Conservation (phyloP, 2,113 vertebrate species). For the Sorex araneus region DNA sequence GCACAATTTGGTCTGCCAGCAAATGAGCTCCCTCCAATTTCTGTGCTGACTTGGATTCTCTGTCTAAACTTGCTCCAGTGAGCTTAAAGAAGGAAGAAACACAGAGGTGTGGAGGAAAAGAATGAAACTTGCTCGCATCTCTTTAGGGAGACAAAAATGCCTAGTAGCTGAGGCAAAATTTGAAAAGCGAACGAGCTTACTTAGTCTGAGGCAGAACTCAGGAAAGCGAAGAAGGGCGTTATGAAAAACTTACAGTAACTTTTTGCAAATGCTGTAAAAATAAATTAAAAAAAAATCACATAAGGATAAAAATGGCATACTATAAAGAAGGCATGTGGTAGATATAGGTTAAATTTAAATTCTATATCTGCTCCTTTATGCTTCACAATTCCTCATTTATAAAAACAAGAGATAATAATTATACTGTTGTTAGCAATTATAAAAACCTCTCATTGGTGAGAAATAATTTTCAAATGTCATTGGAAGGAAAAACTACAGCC, state of each 20-base stretch:
- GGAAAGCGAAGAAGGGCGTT: neutral
- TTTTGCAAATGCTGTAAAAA: neutral
- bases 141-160: neutral
- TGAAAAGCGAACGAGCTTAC: neutral
- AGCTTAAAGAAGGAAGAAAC: neutral
- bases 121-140: neutral
- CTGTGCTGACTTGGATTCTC: neutral
- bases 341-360: neutral
- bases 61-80: neutral
- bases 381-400: neutral
- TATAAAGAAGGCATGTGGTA: neutral
- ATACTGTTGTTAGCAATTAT: neutral
- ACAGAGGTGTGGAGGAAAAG: neutral
- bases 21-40: neutral
- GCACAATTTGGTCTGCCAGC: neutral
- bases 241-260: neutral
- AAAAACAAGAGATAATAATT: neutral
- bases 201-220: neutral
- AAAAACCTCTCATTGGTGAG: neutral
- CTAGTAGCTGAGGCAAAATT: neutral
- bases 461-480: slow-evolving; percentile 11
- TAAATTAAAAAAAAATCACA: neutral
- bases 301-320: neutral
- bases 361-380: neutral
- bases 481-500: neutral